Conservation (phyloP, 1,140 invertebrate genomes). For the Drosophila kanapiae region DNA sequence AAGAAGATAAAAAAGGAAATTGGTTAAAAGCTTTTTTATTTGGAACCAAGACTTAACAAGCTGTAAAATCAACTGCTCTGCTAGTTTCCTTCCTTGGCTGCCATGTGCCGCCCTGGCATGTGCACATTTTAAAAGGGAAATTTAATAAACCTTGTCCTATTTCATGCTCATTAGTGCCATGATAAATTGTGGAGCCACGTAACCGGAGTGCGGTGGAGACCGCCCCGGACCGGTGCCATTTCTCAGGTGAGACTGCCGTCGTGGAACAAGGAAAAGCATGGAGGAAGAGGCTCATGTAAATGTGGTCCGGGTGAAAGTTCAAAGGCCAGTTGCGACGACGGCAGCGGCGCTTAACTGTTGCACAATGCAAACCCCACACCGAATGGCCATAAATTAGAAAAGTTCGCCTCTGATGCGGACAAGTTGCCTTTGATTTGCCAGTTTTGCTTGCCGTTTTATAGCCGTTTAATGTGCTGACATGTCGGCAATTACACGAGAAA, state of each 20-base stretch:
- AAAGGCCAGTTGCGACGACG: conserved; percentile 38
- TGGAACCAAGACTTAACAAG: background rate
- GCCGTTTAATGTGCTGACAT: conserved; percentile 82
- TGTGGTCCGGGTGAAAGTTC: conserved; percentile 47
- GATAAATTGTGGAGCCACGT: conserved; percentile 69
- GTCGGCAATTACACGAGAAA: conserved; percentile 72
- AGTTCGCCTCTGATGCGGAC: conserved; percentile 63
- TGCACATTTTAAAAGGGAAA: conserved; percentile 81
- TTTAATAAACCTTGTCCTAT: conserved; percentile 82
- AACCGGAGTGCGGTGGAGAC: conserved; percentile 36
- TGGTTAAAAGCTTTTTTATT: background rate
- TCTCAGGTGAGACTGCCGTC: conserved; percentile 42
- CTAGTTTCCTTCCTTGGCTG: conserved; percentile 3
- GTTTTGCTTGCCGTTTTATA: conserved; percentile 71
- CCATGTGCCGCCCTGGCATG: conserved; percentile 43
- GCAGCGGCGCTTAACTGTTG: conserved; percentile 70
- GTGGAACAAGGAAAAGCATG: background rate
- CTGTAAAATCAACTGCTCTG: conserved; percentile 1
- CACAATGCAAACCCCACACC: conserved; percentile 31
- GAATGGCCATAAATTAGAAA: conserved; percentile 77
- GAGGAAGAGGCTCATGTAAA: conserved; percentile 49
- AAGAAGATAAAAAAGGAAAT: background rate
- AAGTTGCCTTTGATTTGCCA: conserved; percentile 81
- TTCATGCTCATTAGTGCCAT: conserved; percentile 82
- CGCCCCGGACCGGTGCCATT: conserved; percentile 18